Conservation (phyloP, 2,888 invertebrate genomes). For the Nomada ferruginata region DNA sequence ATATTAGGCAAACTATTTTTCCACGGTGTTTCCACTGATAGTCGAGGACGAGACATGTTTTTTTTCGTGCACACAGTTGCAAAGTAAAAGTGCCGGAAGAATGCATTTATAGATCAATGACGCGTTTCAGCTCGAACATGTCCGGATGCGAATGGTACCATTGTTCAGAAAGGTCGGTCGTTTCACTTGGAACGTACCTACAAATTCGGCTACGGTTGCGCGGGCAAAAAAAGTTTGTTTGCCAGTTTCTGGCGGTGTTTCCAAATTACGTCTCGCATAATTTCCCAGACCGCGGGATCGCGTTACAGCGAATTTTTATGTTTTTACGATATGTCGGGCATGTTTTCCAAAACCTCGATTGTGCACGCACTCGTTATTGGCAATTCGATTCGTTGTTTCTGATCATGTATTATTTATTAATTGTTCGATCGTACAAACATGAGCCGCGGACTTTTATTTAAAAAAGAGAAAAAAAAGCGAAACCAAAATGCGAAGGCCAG, state of each 20-base stretch:
- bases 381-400: conserved; percentile 6
- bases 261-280: background rate
- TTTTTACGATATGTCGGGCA: conserved; percentile 5
- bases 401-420: background rate
- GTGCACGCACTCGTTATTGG: conserved; percentile 14
- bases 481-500: background rate
- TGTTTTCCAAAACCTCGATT: conserved; percentile 1
- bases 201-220: conserved; percentile 5
- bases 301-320: conserved; percentile 10
- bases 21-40: conserved; percentile 63
- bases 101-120: conserved; percentile 60
- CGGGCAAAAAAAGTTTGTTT: conserved; percentile 11
- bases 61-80: conserved; percentile 21
- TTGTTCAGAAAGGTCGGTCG: conserved; percentile 11
- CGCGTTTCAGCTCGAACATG: conserved; percentile 13
- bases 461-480: background rate
- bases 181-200: background rate
- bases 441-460: conserved; percentile 7
- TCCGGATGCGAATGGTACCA: background rate
- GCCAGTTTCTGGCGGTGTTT: conserved; percentile 3
- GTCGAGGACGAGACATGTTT: conserved; percentile 31
- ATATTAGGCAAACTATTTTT: conserved; percentile 69
- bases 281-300: background rate
- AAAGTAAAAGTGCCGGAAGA: conserved; percentile 30
- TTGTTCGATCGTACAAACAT: background rate